A percentile compares a stretch with the other conserved stretches of the same genome.
phyloP scores from a whole-genome alignment of 2,888 invertebrate genomes.

The Dolomedes plantarius region DNA sequence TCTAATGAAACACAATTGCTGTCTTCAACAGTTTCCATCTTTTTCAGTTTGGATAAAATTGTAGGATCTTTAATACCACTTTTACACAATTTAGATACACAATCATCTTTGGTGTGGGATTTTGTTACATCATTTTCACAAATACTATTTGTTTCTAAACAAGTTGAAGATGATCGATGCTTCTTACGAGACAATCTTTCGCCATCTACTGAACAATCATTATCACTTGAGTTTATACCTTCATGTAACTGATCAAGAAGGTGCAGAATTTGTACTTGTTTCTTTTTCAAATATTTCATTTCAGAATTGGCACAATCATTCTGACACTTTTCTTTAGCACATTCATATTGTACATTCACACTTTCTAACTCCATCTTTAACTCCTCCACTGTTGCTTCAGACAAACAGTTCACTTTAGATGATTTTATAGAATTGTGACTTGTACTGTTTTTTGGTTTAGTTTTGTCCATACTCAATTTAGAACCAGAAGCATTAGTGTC shows the following conservation, averaged over 20 bases:
- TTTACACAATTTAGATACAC: slow-evolving; percentile 34
- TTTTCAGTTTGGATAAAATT: slow-evolving; percentile 44
- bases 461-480: slow-evolving; percentile 33
- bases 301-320: slow-evolving; percentile 57
- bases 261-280: slow-evolving; percentile 76
- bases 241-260: slow-evolving; percentile 76
- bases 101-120: slow-evolving; percentile 56
- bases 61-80: slow-evolving; percentile 43
- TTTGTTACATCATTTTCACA: slow-evolving; percentile 44
- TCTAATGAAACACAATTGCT: slow-evolving; percentile 56
- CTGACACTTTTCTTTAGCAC: slow-evolving; percentile 49
- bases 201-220: slow-evolving; percentile 57
- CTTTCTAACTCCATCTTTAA: slow-evolving; percentile 57
- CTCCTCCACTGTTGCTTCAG: slow-evolving; percentile 20
- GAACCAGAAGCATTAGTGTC: slow-evolving; percentile 23
- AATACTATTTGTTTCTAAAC: slow-evolving; percentile 32
- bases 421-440: slow-evolving; percentile 39
- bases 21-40: slow-evolving; percentile 40
- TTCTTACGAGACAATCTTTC: slow-evolving; percentile 57
- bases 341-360: slow-evolving; percentile 60
- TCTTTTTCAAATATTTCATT: slow-evolving; percentile 75
- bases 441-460: slow-evolving; percentile 39
- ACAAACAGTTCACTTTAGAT: slow-evolving; percentile 39
- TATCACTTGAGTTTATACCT: slow-evolving; percentile 74
- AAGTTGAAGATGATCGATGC: slow-evolving; percentile 34